Conservation (phyloP, 2,113 vertebrate genomes). For the Syngnathus scovelli region DNA sequence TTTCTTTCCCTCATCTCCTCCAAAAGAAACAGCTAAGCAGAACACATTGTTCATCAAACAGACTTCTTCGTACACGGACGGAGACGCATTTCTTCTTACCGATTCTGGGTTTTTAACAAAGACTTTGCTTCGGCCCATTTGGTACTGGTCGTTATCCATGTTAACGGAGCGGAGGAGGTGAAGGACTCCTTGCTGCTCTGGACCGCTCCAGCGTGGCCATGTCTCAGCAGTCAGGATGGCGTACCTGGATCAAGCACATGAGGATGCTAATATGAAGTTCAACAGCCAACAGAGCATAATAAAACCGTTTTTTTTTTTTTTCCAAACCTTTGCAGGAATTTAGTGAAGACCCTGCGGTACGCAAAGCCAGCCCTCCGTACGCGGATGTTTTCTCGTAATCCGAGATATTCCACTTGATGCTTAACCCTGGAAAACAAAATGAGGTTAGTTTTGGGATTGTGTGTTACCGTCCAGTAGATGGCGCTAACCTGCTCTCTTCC, state of each 20-base stretch:
- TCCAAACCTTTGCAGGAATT: slow-evolving; percentile 85
- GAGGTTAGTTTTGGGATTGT: neutral
- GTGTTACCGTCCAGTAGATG: neutral
- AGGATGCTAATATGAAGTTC: no score
- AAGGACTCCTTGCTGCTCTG: slow-evolving; percentile 86
- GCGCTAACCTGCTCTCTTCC: slow-evolving; percentile 89
- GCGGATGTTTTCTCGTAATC: slow-evolving; percentile 89
- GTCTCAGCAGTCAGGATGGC: slow-evolving; percentile 90
- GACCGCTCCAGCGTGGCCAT: slow-evolving; percentile 83
- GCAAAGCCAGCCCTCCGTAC: slow-evolving; percentile 90
- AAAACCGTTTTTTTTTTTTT: neutral
- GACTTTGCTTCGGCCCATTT: slow-evolving; percentile 89
- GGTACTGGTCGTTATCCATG: slow-evolving; percentile 94
- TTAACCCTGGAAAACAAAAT: slow-evolving; percentile 70
- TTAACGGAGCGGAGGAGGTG: slow-evolving; percentile 87
- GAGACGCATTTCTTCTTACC: slow-evolving; percentile 56
- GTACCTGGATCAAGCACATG: slow-evolving; percentile 67
- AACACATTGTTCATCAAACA: neutral
- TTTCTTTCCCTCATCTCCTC: slow-evolving; percentile 96
- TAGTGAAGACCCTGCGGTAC: slow-evolving; percentile 86
- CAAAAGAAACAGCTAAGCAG: slow-evolving; percentile 85
- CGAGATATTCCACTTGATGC: slow-evolving; percentile 95
- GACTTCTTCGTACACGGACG: no score
- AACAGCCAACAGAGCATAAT: no score
- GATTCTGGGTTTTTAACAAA: slow-evolving; percentile 97